Percentiles rank a stretch among this genome's conserved stretches.
These are phyloP conservation scores for Rhaphigaster nebulosa DNA, from an alignment of 2,888 invertebrate species.

Conservation along the genomic window DNA sequence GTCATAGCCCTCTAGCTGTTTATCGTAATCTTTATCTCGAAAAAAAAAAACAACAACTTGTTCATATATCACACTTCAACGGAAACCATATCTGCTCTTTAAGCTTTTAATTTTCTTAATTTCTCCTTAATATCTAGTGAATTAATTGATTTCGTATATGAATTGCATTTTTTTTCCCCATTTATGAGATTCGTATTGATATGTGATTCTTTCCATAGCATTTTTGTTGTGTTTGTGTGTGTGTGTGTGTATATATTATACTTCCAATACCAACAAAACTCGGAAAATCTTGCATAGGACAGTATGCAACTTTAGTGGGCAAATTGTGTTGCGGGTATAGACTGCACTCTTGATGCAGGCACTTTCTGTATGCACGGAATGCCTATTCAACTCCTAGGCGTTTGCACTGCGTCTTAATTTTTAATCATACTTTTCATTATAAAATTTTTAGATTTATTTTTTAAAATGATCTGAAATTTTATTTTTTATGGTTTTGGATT, in stretches of 20 bases:
- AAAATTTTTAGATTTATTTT: too few relatives aligned
- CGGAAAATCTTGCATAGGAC: neutral
- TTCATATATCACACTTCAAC: slow-evolving; percentile 14
- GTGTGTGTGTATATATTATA: neutral
- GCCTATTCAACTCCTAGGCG: neutral
- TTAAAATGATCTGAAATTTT: too few relatives aligned
- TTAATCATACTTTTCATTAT: too few relatives aligned
- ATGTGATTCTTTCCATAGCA: too few relatives aligned
- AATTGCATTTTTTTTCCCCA: neutral
- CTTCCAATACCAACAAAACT: neutral
- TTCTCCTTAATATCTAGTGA: slow-evolving; percentile 2
- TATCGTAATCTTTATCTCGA: slow-evolving; percentile 37
- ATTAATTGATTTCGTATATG: neutral
- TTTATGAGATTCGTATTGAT: neutral
- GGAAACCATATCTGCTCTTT: neutral
- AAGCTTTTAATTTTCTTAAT: slow-evolving; percentile 35
- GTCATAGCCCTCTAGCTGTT: slow-evolving; percentile 45
- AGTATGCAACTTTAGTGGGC: neutral
- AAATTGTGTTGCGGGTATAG: slow-evolving; percentile 24
- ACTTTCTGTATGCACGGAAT: slow-evolving; percentile 35
- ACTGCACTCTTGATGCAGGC: neutral
- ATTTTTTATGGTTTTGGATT: too few relatives aligned
- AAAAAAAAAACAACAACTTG: neutral
- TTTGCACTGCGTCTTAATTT: neutral
- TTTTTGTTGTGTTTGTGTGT: neutral